Conservation (phyloP, 2,888 invertebrate species). For the Cenopis cana region DNA sequence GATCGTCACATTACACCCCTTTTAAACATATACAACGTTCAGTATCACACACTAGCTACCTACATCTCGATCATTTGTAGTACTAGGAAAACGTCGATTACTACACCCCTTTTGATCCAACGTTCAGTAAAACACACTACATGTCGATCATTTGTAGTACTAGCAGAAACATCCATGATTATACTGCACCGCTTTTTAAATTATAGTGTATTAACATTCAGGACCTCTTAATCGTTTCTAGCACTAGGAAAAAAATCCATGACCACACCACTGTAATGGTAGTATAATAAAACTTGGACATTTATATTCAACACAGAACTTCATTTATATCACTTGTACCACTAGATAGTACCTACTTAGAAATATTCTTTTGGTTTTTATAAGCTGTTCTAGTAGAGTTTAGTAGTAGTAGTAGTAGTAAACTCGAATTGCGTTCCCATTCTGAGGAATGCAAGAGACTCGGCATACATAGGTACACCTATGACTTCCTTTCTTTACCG, state of each 20-base stretch:
- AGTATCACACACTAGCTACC: not conserved
- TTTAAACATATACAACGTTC: conserved; percentile 18
- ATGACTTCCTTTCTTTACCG: not conserved
- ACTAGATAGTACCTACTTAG: not conserved
- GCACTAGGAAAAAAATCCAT: not conserved
- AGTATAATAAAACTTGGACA: not conserved
- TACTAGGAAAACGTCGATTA: too few species aligned
- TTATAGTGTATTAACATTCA: too few species aligned
- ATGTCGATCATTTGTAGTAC: too few species aligned
- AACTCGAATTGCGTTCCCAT: not conserved
- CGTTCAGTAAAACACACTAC: too few species aligned
- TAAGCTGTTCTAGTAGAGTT: not conserved
- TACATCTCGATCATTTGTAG: too few species aligned
- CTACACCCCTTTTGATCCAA: too few species aligned
- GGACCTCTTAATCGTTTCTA: too few species aligned
- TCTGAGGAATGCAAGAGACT: not conserved
- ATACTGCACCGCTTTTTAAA: too few species aligned
- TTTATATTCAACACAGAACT: not conserved
- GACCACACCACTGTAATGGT: conserved; percentile 26
- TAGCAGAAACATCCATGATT: too few species aligned
- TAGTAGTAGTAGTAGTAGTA: too few species aligned
- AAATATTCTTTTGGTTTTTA: not conserved
- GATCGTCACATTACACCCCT: conserved; percentile 26
- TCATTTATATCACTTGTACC: not conserved
- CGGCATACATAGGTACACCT: not conserved